These are phyloP conservation scores for Salvelinus namaycush DNA, from an alignment of 2,113 vertebrate genomes.

Conservation along the genomic window DNA sequence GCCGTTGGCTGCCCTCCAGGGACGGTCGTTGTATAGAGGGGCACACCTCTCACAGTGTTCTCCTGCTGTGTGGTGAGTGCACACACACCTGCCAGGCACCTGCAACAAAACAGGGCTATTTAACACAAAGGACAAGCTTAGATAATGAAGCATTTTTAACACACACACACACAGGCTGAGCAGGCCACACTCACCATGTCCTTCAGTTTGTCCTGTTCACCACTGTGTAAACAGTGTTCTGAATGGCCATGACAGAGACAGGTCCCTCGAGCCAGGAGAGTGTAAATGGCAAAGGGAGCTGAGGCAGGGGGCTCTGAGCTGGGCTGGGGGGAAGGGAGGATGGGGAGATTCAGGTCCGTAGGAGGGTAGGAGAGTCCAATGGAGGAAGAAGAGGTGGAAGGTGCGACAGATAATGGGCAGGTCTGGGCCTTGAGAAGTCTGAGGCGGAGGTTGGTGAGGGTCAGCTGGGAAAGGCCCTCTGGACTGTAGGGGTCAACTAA, in stretches of 20 bases:
- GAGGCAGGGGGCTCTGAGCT: conserved; percentile 68
- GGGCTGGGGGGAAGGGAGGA: conserved; percentile 1
- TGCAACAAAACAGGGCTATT: conserved; percentile 49
- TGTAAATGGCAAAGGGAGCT: conserved; percentile 81
- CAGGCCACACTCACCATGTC: conserved; percentile 54
- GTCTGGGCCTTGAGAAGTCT: conserved; percentile 80
- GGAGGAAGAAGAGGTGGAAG: background rate
- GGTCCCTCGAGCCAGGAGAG: conserved; percentile 82
- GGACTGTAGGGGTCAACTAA: conserved; percentile 81
- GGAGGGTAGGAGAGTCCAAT: background rate
- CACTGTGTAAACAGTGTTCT: conserved; percentile 76
- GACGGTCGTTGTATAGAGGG: conserved; percentile 80
- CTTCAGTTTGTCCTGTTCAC: conserved; percentile 26
- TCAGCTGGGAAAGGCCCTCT: conserved; percentile 76
- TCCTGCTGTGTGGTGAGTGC: conserved; percentile 84
- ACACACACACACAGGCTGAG: background rate
- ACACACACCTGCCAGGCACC: conserved; percentile 82
- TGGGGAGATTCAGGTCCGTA: background rate
- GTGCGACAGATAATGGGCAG: conserved; percentile 62
- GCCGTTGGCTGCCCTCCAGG: conserved; percentile 86
- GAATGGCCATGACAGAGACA: conserved; percentile 89
- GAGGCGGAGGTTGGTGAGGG: conserved; percentile 84
- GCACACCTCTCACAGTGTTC: conserved; percentile 85
- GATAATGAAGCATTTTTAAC: too few relatives aligned
- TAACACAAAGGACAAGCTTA: background rate